These are phyloP conservation scores for Lichenostomus cassidix DNA, from an alignment of 2,113 vertebrate genomes.

Conservation along the genomic window DNA sequence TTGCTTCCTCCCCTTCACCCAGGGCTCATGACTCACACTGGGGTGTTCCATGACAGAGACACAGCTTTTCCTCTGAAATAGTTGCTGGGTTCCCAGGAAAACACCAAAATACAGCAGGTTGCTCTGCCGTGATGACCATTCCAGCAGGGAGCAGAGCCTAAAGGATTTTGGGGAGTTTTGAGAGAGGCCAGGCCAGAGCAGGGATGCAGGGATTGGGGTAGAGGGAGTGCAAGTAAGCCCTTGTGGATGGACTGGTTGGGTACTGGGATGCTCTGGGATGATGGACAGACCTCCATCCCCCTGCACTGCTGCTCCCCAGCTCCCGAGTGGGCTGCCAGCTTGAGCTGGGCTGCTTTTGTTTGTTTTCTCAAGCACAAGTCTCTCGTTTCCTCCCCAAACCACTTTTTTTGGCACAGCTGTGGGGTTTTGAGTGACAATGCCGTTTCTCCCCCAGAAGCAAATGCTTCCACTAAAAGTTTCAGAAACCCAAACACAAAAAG, in stretches of 20 bases:
- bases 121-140: fast-evolving
- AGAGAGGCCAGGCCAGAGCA: fast-evolving
- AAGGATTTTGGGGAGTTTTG: neutral
- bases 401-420: neutral
- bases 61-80: neutral
- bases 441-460: neutral
- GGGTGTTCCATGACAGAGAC: neutral
- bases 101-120: neutral
- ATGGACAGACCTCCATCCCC: neutral
- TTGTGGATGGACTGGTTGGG: neutral
- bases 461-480: neutral
- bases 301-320: fast-evolving
- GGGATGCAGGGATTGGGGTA: fast-evolving
- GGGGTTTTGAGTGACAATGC: fast-evolving
- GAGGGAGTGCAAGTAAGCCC: neutral
- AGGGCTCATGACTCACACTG: neutral
- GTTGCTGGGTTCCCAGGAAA: neutral
- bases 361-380: neutral
- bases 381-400: neutral
- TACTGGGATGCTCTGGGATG: neutral
- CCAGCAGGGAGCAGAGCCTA: neutral
- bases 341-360: neutral
- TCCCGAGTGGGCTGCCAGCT: fast-evolving
- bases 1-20: neutral
- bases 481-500: neutral